Base-by-base conservation (phyloP, 2,113 vertebrate species). In the Psephotus haematonotus region DNA sequence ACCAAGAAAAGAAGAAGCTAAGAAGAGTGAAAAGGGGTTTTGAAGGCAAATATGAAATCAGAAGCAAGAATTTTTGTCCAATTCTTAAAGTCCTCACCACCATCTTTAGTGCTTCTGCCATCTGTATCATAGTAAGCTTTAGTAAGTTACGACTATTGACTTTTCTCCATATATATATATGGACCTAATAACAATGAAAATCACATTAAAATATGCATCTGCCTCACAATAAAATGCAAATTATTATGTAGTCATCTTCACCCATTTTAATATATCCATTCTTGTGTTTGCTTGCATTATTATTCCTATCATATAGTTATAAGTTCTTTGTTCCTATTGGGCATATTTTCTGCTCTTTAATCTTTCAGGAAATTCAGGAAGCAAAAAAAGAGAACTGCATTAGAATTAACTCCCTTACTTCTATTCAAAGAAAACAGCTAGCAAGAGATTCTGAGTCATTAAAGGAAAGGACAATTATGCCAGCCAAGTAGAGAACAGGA, bases 211-310 rank as follows among this genome's bases (percentile, higher is more conserved):
- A 79, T 39, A 47, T 4, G 1, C 47, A 71, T 63, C 29, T 79
- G 43, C 47, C 17, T 49, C 3, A 3, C 9, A 53, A 2, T 13
- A 67, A 25, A 46, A 67, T 50, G 37, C 14, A 68, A 90, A 74
- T 57, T 59, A 31, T 59, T 90, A 35, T 33, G 17, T 39, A 70
- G 22, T 29, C 24, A 25, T 72, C 12, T 80, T 88, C 13, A 44
- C 2, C 20, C 3, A 62, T 10, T 84, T 77, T 25, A 67, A 35
- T 37, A 13, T 59, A 79, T 47, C 29, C 41, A 7, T 29, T 79
- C 35, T 82, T 92, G 9, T 53, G 6, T 37, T 88, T 81, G 15
- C 57, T 92, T 93, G 33, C 33, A n/a, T 91, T 81, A 64, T 64
- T 71, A 71, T 23, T 67, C 13, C 17, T 64, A 6, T 43, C 25